Percentiles rank a stretch among this genome's conserved stretches.
phyloP scores from a whole-genome alignment of 2,888 invertebrate species.

The Aphidius colemani region DNA sequence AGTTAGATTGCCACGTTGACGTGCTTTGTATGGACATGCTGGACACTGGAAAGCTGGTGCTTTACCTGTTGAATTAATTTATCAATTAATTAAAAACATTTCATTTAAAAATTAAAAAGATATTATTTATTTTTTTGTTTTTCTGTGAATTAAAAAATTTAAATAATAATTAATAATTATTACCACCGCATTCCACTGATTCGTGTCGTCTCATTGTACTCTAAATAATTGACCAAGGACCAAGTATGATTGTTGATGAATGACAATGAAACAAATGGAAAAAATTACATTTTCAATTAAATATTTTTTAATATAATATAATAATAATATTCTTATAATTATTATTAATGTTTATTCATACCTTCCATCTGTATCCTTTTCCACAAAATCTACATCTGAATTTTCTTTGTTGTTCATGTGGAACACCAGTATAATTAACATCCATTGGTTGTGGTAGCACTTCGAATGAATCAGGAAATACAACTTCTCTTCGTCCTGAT shows the following conservation, averaged over 20 bases:
- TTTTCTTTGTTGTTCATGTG: conserved; percentile 66
- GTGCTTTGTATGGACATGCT: conserved; percentile 77
- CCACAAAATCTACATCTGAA: conserved; percentile 84
- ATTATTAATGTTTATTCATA: too few species aligned
- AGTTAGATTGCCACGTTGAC: conserved; percentile 81
- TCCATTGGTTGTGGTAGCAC: conserved; percentile 58
- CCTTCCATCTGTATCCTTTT: conserved; percentile 83
- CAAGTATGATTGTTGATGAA: too few species aligned
- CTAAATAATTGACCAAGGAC: conserved; percentile 28
- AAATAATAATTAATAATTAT: too few species aligned
- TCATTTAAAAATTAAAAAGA: too few species aligned
- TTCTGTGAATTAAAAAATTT: too few species aligned
- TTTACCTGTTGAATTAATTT: conserved; percentile 61
- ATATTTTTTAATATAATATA: too few species aligned
- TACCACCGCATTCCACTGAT: conserved; percentile 78
- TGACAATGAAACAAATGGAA: too few species aligned
- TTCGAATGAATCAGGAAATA: conserved; percentile 58
- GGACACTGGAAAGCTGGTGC: conserved; percentile 82
- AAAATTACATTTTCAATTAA: conserved; percentile 43
- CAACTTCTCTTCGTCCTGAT: conserved; percentile 47
- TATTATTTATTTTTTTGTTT: too few species aligned
- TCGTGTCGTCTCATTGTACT: conserved; percentile 82
- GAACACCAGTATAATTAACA: conserved; percentile 60
- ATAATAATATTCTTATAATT: too few species aligned
- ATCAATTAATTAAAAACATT: too few species aligned